Percentiles rank a stretch among this genome's conserved stretches.
These are phyloP conservation scores for Argyresthia albistria DNA, from an alignment of 2,888 invertebrate genomes.

Conservation along the genomic window DNA sequence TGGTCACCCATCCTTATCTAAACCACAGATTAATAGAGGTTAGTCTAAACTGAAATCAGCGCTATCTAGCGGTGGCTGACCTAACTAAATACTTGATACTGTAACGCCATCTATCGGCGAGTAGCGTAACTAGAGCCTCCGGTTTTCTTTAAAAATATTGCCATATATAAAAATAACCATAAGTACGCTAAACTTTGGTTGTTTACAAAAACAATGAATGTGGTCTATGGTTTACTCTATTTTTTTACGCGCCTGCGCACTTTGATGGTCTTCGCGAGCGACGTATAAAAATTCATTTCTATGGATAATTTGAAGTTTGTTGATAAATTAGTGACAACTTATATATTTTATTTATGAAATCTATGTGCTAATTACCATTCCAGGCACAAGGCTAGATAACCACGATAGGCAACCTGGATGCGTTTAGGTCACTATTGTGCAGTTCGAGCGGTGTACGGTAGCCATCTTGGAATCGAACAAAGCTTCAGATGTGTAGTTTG, in stretches of 20 bases:
- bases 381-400: slow-evolving; percentile 61
- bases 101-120: neutral
- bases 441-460: slow-evolving; percentile 73
- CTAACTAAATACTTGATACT: neutral
- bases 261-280: slow-evolving; percentile 69
- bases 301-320: slow-evolving; percentile 72
- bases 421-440: slow-evolving; percentile 57
- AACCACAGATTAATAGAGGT: neutral
- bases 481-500: slow-evolving; percentile 76
- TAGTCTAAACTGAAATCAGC: neutral
- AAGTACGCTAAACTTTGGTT: neutral
- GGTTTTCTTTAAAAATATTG: neutral
- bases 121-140: neutral
- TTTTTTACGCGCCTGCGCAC: slow-evolving; percentile 69
- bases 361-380: slow-evolving; percentile 62
- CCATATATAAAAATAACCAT: neutral
- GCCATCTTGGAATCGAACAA: slow-evolving; percentile 79
- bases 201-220: slow-evolving; percentile 5
- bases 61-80: neutral
- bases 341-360: slow-evolving; percentile 69
- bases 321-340: slow-evolving; percentile 65
- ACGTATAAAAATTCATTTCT: slow-evolving; percentile 66
- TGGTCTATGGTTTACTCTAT: slow-evolving; percentile 63
- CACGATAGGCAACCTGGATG: slow-evolving; percentile 62
- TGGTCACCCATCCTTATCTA: too few species aligned